These are phyloP conservation scores for Embidobia sp. DNA, from an alignment of 2,888 invertebrate genomes.

Conservation along the genomic window DNA sequence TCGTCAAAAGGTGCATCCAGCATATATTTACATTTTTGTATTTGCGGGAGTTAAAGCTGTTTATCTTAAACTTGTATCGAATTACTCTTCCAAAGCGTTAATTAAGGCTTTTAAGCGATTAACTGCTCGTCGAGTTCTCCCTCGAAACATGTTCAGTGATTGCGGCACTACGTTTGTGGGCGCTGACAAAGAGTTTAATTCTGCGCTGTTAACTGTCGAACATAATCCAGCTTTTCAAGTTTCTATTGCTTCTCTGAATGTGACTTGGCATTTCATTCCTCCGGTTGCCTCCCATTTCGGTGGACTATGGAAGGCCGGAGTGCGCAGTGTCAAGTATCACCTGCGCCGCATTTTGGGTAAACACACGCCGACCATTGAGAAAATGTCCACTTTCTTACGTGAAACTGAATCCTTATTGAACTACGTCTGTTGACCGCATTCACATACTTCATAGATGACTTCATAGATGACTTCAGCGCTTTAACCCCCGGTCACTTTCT, in stretches of 20 bases:
- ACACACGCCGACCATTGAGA: not conserved
- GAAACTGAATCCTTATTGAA: not conserved
- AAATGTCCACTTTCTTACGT: not conserved
- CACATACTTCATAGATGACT: no score
- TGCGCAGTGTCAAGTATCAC: not conserved
- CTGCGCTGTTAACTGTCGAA: not conserved
- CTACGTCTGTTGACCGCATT: not conserved
- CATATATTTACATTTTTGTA: constrained; percentile 67
- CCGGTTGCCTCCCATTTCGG: not conserved
- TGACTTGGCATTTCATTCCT: not conserved
- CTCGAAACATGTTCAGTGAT: not conserved
- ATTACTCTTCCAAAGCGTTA: constrained; percentile 67
- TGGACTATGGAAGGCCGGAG: constrained; percentile 1
- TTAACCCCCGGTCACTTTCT: no score
- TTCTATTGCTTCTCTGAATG: not conserved
- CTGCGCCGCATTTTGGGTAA: not conserved
- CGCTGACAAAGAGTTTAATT: not conserved
- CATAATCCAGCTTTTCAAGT: not conserved
- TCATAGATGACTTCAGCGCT: no score
- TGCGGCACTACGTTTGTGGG: constrained; percentile 12
- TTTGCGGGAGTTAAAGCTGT: constrained; percentile 67
- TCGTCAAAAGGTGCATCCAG: constrained; percentile 51
- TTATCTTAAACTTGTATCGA: constrained; percentile 68
- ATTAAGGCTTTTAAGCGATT: constrained; percentile 68
- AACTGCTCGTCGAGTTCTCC: constrained; percentile 62